Base-by-base conservation (phyloP, 92 coral and sea anemone species). In the Desmophyllum pertusum region DNA sequence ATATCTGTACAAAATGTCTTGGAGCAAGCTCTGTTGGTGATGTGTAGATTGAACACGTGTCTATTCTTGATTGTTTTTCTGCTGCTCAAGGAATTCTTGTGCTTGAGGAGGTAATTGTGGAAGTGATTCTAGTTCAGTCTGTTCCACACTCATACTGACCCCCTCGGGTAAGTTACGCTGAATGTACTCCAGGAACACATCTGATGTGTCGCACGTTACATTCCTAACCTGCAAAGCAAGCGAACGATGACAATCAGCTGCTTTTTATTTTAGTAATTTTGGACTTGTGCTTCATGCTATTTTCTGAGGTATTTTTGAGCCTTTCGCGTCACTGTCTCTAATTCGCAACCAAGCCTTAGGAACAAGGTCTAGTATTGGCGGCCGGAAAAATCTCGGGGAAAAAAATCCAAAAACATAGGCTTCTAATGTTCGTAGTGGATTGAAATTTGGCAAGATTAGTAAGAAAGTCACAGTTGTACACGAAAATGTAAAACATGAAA, bases 161-260 rank as follows among this genome's bases (percentile, higher is more conserved):
- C 99, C 98, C 77, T 97, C 99, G 0, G 99, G 99, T 13, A 95
- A 85, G 70, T 97, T 97, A 33, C 99, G 95, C 53, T 97, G 99
- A 45, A 97, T 91, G 73, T 97, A 97, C 80, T 97, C 99, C 81
- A 97, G 83, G 81, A 97, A 95, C 21, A 93, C 96, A 70, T 97
- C 97, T 31, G 99, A 92, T 52, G 99, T 97, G 41, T 93, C 90
- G 6, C 95, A 93, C 11, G 99, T 97, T 65, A 97, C 85, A 71
- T 91, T 88, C 73, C 81, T 83, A 52, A 96, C 77, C 99, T 96
- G 78, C 19, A 30, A 30, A 14, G 23, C 9, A 70, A 52, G 48
- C 78, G 7, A 9, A 31, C 13, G 40, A 18, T 31, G 38, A 64
- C 38, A 13, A 4, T 25, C 70, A 64, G 70, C 8, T 0, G 18